Evolutionary conservation across 2,797 vertebrate species (phyloP).

Genomic region (Semotilus atromaculatus): DNA sequence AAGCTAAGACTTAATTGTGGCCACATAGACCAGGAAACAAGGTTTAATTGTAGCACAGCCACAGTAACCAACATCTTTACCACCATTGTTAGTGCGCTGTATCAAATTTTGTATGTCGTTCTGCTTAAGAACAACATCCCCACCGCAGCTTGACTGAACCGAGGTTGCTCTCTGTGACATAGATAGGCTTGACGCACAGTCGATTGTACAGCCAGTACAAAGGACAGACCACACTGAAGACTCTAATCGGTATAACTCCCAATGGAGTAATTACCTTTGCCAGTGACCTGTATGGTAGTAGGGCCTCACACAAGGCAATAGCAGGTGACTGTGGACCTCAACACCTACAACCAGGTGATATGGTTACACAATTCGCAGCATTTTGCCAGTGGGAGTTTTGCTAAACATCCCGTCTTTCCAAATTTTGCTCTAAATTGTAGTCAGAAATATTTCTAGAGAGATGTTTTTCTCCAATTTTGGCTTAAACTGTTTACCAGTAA

Average conservation of each 20-base stretch:
- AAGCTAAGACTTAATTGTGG: conserved; percentile 42
- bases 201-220: conserved; percentile 50
- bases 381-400: conserved; percentile 33
- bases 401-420: conserved; percentile 42
- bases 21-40: conserved; percentile 23
- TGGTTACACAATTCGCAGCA: conserved; percentile 45
- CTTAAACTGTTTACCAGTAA: not conserved
- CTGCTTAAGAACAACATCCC: conserved; percentile 45
- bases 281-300: conserved; percentile 48
- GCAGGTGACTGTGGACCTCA: conserved; percentile 47
- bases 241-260: conserved; percentile 48
- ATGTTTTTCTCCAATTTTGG: not conserved
- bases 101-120: conserved; percentile 38
- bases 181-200: not conserved
- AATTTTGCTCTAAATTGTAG: not conserved
- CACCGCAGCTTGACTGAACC: conserved; percentile 52
- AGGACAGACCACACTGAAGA: conserved; percentile 52
- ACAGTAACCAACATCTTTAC: conserved; percentile 55
- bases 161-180: conserved; percentile 23
- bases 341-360: conserved; percentile 41
- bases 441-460: not conserved
- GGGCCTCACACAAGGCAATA: conserved; percentile 42
- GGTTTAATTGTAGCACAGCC: conserved; percentile 37
- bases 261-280: conserved; percentile 48
- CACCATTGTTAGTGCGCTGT: not conserved